Base-by-base conservation (phyloP, 2,888 invertebrate species). In the Aquatica leii region DNA sequence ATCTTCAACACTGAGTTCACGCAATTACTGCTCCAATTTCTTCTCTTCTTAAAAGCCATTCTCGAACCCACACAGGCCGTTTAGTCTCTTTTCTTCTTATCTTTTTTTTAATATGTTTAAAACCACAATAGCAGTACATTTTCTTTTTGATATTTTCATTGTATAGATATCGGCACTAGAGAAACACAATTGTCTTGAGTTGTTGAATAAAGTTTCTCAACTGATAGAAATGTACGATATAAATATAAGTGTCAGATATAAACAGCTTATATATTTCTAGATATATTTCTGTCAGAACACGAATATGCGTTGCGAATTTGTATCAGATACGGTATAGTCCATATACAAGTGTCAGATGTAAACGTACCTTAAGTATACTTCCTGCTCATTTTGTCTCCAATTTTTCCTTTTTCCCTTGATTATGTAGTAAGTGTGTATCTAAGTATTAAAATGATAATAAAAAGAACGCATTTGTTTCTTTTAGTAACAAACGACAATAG, bases 21-120 rank as follows among this genome's bases (percentile, higher is more conserved):
- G 21, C 49, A 21, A n/a, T 20, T 2, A 21, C 5, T 49, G 49
- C 49, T 11, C 21, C 21, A 11, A 5, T 6, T 20, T 3, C 2
- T 49, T 49, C 49, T n/a, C 49, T 20, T 18, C 49, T 6, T 5
- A 49, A 49, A 49, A 49, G 18, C 21, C 20, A 49, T 8, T 49
- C 49, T 9, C 49, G 18, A 49, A n/a, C 49, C 49, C 49, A 24
- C 18, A 49, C 24, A 20, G 49, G 21, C 14, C 18, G 49, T 24
- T 49, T 20, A 6, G 31, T 49, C 21, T 49, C 21, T 21, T 49
- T 24, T 49, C 18, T 18, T 21, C n/a, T n/a, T n/a, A n/a, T n/a
- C n/a, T 49, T 34, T 15, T 40, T n/a, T n/a, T 40, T 3, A 40
- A 12, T n/a, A n/a, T n/a, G n/a, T n/a, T n/a, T n/a, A 40, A 4